A percentile compares a stretch with the other conserved stretches of the same genome.
phyloP scores from a whole-genome alignment of 1,140 invertebrate species.

The Drosophila oshimai region DNA sequence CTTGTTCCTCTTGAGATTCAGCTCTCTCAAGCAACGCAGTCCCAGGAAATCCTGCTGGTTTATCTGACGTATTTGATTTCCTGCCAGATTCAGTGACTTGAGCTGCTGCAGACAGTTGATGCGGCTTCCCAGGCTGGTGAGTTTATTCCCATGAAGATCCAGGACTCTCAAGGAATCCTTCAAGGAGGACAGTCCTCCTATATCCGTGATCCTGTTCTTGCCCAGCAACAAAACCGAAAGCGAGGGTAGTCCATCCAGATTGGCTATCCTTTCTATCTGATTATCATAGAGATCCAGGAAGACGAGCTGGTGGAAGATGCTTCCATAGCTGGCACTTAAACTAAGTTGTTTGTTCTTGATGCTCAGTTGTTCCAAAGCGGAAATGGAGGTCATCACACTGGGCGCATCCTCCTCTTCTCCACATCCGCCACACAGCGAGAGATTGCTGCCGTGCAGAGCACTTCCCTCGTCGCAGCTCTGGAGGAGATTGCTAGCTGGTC shows the following conservation, averaged over 20 bases:
- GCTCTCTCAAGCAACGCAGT: conserved; percentile 89
- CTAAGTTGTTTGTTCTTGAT: conserved; percentile 78
- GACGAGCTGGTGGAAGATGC: conserved; percentile 89
- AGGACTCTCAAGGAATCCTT: conserved; percentile 85
- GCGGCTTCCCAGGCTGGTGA: conserved; percentile 84
- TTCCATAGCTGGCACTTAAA: conserved; percentile 67
- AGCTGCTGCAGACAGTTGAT: conserved; percentile 87
- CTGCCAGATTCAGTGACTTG: conserved; percentile 95
- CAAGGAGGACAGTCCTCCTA: conserved; percentile 66
- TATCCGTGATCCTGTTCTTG: conserved; percentile 90
- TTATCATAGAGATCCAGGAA: conserved; percentile 97
- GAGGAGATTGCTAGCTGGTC: conserved; percentile 25
- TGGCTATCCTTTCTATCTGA: conserved; percentile 93
- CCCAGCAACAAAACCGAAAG: conserved; percentile 93
- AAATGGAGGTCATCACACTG: conserved; percentile 17
- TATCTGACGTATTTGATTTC: conserved; percentile 92
- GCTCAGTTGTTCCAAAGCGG: conserved; percentile 55
- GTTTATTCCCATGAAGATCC: conserved; percentile 95
- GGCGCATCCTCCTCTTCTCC: conserved; percentile 58
- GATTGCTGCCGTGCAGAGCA: conserved; percentile 37
- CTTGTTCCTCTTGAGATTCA: conserved; percentile 94
- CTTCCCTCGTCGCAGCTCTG: conserved; percentile 61
- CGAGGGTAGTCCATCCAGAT: conserved; percentile 88
- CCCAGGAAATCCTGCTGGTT: conserved; percentile 89
- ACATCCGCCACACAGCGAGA: conserved; percentile 38